Conservation (phyloP, 2,888 invertebrate species). For the Stomorhina lunata region DNA sequence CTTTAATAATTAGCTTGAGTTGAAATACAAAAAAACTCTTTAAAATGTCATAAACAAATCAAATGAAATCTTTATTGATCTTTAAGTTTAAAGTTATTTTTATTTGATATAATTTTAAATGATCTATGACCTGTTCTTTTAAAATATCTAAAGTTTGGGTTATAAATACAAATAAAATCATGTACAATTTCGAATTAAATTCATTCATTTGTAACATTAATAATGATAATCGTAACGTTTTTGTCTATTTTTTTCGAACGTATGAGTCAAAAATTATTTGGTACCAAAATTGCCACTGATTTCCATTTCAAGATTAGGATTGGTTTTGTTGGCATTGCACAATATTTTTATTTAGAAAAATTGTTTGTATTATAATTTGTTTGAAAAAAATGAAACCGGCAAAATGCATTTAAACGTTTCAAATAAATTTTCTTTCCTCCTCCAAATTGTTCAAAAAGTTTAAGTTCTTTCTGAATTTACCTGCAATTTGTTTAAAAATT, state of each 20-base stretch:
- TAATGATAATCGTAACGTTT: conserved; percentile 13
- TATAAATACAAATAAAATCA: conserved; percentile 10
- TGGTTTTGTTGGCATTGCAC: conserved; percentile 37
- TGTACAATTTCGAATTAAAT: conserved; percentile 13
- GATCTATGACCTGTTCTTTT: conserved; percentile 26
- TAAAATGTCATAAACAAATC: too few relatives aligned
- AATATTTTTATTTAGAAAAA: conserved; percentile 30
- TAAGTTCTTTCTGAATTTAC: conserved; percentile 44
- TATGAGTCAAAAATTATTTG: conserved; percentile 53
- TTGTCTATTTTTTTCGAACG: neutral
- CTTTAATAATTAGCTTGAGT: too few relatives aligned
- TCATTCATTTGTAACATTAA: conserved; percentile 8
- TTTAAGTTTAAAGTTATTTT: neutral
- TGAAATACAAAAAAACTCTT: too few relatives aligned
- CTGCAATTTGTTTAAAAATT: conserved; percentile 46
- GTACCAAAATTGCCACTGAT: conserved; percentile 57
- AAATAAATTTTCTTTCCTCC: neutral
- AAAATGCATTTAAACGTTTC: conserved; percentile 17
- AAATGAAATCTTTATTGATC: neutral
- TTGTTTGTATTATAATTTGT: conserved; percentile 31
- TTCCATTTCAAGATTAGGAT: conserved; percentile 53
- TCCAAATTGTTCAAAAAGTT: conserved; percentile 46
- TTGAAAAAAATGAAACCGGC: conserved; percentile 35
- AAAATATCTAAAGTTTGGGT: neutral
- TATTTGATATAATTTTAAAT: conserved; percentile 29